Evolutionary conservation across 2,113 vertebrate genomes (phyloP).

Genomic region (Cavia aperea): DNA sequence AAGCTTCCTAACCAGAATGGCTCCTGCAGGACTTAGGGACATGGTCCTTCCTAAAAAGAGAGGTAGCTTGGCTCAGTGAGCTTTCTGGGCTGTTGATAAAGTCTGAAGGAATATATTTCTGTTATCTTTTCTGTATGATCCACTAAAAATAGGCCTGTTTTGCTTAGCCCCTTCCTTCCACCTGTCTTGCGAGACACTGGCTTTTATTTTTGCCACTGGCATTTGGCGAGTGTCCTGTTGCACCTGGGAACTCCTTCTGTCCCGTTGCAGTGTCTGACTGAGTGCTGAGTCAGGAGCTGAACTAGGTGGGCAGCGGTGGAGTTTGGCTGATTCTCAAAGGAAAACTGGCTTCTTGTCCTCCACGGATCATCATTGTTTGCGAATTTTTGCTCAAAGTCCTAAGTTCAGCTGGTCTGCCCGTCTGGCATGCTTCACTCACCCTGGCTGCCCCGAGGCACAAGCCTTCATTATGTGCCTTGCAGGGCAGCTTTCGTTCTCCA

Average conservation of each 20-base stretch:
- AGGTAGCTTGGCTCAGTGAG: background rate
- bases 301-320: background rate
- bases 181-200: background rate
- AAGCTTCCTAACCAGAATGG: background rate
- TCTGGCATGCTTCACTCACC: background rate
- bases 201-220: slow-evolving; percentile 11
- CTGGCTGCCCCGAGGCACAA: background rate
- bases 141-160: background rate
- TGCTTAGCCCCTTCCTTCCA: background rate
- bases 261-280: background rate
- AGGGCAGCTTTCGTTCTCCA: background rate
- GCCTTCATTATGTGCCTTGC: fast-evolving
- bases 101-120: background rate
- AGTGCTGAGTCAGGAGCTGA: background rate
- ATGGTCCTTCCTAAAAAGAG: background rate
- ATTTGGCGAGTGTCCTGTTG: background rate
- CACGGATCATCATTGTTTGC: background rate
- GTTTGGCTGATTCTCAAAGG: background rate
- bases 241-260: background rate
- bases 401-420: background rate
- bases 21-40: background rate
- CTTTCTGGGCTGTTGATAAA: background rate
- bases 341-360: background rate
- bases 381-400: background rate
- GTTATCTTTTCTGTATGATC: slow-evolving; percentile 11